Base-by-base conservation (phyloP, 2,888 invertebrate species). In the Stenolophus ochropezus region DNA sequence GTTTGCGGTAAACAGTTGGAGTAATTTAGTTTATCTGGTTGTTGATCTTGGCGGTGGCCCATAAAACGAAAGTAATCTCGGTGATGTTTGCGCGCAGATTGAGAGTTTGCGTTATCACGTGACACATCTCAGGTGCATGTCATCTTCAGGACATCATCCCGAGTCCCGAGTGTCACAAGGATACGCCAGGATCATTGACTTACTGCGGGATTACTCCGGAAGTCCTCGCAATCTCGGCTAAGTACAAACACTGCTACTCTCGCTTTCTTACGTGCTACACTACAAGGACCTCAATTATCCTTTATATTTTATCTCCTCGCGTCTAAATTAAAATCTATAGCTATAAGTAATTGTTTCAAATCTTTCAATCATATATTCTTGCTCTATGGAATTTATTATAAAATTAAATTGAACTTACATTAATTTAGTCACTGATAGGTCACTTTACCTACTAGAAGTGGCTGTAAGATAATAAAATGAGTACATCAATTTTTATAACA, bases 51-150 rank as follows among this genome's bases (percentile, higher is more conserved):
- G 61, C 61, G n/a, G 14, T 2, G 61, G 14, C 21, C 23, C 61
- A 61, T 61, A 61, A 61, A 61, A 61, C 23, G 21, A 61, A n/a
- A 0, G 61, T 21, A 61, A 61, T 61, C 33, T 61, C 25, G 23
- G 4, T 6, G 14, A 25, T 61, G 25, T 61, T n/a, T 25, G 61
- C 61, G 61, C 1, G 21, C 25, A 61, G 25, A 61, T 27, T 33
- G 65, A 69, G 33, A 69, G 27, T 33, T 69, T 33, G 75, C 69
- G 49, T 51, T 76, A 56, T 74, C 77, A 56, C 49, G 58, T 77
- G 74, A 83, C 56, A 75, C 75, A 58, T 58, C 82, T 56, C 58
- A 78, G 82, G 83, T 80, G 79, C 75, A 76, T 71, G 20, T 80
- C 56, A 78, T 81, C 79, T 82, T 69, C 33, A 65, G 25, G 58